A percentile compares a stretch with the other conserved stretches of the same genome.
Conservation (phyloP, 2,113 vertebrate genomes). For the Aptenodytes patagonicus region DNA sequence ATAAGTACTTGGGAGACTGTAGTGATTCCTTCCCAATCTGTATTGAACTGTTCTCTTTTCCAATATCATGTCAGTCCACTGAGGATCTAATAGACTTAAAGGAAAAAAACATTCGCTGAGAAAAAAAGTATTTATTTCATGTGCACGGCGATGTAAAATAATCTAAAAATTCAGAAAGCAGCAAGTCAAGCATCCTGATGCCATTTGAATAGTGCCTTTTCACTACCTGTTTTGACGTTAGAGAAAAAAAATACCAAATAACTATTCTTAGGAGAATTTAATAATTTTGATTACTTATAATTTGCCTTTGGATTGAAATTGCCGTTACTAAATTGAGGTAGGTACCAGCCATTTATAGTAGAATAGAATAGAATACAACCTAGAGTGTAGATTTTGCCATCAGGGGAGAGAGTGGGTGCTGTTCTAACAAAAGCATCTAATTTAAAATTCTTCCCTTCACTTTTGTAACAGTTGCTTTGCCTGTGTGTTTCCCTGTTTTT, state of each 20-base stretch:
- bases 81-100: neutral
- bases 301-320: neutral
- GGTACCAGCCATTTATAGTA: neutral
- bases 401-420: constrained; percentile 22
- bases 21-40: neutral
- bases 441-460: constrained; percentile 8
- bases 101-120: neutral
- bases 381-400: neutral
- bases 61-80: neutral
- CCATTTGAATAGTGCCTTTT: neutral
- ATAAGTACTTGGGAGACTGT: neutral
- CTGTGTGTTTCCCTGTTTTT: neutral
- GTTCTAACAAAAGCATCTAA: constrained; percentile 24
- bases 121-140: neutral
- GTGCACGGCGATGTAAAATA: neutral
- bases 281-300: neutral
- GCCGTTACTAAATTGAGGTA: neutral
- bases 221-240: neutral
- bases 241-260: neutral
- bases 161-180: neutral
- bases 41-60: neutral
- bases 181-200: neutral
- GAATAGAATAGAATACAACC: neutral
- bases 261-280: neutral
- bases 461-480: neutral